Conservation (phyloP, 2,113 vertebrate genomes). For the Loxodonta africana region DNA sequence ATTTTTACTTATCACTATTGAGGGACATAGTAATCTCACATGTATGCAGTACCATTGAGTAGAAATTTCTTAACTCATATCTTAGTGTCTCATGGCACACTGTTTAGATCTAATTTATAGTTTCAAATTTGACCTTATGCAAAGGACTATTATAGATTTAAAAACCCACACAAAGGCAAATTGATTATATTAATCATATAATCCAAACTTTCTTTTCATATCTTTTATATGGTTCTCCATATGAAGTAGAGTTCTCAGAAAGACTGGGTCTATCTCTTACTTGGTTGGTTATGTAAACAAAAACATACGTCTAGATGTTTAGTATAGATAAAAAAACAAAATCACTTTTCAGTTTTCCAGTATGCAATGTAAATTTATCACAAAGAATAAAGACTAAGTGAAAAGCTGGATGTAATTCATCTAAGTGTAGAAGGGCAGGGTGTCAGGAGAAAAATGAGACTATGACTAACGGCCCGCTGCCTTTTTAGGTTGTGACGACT, state of each 20-base stretch:
- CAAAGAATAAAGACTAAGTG: not conserved
- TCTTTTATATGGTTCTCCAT: not conserved
- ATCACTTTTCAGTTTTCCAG: not conserved
- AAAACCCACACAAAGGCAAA: not conserved
- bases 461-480: not conserved
- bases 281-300: not conserved
- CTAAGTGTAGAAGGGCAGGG: not conserved
- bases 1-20: not conserved
- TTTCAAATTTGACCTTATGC: not conserved
- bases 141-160: not conserved
- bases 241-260: not conserved
- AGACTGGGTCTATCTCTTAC: not conserved
- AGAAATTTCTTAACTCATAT: not conserved
- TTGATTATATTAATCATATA: not conserved
- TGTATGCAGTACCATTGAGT: not conserved
- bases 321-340: not conserved
- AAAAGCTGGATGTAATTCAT: not conserved
- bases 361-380: conserved; percentile 10
- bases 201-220: not conserved
- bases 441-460: not conserved
- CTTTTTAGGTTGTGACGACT: conserved; percentile 48
- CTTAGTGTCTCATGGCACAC: not conserved
- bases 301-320: not conserved
- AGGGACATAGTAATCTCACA: not conserved
- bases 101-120: not conserved